These are phyloP conservation scores for Fulica atra DNA, from an alignment of 2,113 vertebrate genomes.

Conservation along the genomic window DNA sequence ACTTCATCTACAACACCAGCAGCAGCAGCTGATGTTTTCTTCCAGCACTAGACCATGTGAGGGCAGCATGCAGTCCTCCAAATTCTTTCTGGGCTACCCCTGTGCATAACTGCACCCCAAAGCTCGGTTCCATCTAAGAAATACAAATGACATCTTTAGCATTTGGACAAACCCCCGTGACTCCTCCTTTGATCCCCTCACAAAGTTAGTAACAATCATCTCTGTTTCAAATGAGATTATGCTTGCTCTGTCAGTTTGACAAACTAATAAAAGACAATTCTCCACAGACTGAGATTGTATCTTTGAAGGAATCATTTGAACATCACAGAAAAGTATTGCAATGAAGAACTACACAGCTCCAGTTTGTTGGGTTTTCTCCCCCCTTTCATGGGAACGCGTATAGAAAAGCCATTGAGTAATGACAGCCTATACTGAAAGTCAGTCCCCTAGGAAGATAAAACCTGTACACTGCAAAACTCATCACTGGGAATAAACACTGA, in stretches of 20 bases:
- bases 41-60: background rate
- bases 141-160: background rate
- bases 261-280: constrained; percentile 3
- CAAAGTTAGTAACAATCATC: background rate
- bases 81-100: background rate
- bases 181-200: background rate
- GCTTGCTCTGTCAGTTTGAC: background rate
- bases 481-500: background rate
- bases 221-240: background rate
- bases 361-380: background rate
- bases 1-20: background rate
- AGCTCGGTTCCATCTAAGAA: background rate
- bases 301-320: background rate
- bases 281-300: background rate
- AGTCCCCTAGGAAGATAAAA: background rate
- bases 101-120: background rate
- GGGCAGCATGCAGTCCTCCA: background rate
- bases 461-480: background rate
- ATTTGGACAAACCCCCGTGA: background rate
- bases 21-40: background rate
- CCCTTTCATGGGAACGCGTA: background rate
- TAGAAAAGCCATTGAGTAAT: background rate
- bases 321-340: background rate
- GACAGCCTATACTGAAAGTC: background rate
- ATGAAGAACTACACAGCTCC: background rate